Evolutionary conservation across 1,140 invertebrate genomes (phyloP).

Genomic region (Mercenaria mercenaria): DNA sequence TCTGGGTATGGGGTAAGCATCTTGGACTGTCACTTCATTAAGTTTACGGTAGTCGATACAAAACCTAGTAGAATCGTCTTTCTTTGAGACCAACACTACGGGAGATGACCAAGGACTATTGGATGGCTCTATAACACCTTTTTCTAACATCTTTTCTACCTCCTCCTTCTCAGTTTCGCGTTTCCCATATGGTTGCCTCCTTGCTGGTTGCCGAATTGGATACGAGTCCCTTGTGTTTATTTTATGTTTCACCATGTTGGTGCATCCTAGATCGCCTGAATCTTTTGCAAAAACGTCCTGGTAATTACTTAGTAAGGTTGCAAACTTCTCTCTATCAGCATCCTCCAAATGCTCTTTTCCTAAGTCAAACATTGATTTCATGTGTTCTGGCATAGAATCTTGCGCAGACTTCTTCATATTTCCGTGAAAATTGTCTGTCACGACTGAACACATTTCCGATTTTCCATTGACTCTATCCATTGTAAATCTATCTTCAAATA

Average conservation of each 20-base stretch:
- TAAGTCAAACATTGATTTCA: not conserved
- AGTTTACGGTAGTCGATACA: conserved; percentile 86
- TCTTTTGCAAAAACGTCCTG: conserved; percentile 53
- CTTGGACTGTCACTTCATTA: conserved; percentile 59
- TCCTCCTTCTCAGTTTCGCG: conserved; percentile 25
- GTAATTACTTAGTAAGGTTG: conserved; percentile 37
- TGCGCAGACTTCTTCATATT: not conserved
- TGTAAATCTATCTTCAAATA: not conserved
- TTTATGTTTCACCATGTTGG: conserved; percentile 41
- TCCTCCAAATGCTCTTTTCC: not conserved
- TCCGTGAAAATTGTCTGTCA: not conserved
- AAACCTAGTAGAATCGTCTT: conserved; percentile 85
- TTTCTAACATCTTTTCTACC: conserved; percentile 59
- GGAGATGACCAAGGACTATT: conserved; percentile 65
- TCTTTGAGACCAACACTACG: conserved; percentile 82
- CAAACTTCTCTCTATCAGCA: not conserved
- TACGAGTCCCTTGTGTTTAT: conserved; percentile 60
- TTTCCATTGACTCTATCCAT: not conserved
- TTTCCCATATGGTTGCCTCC: conserved; percentile 49
- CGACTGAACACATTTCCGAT: not conserved
- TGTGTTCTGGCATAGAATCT: not conserved
- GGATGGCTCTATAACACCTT: conserved; percentile 60
- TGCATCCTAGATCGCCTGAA: conserved; percentile 59
- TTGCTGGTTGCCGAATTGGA: conserved; percentile 52
- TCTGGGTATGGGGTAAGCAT: conserved; percentile 71